Conservation (phyloP, 2,797 vertebrate species). For the Gymnocypris eckloni region DNA sequence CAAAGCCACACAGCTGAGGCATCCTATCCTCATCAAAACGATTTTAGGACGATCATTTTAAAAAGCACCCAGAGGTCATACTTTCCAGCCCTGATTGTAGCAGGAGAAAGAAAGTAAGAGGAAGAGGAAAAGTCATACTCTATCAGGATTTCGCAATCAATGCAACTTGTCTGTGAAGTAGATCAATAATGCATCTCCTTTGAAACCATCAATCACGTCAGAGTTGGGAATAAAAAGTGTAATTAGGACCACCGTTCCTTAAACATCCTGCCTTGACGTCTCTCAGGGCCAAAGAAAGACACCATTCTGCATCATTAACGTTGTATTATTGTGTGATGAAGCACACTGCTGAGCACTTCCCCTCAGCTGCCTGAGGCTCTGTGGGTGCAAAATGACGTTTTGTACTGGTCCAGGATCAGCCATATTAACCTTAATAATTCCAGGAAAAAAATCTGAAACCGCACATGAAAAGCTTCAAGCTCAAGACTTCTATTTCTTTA, state of each 20-base stretch:
- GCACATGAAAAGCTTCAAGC: constrained; percentile 9
- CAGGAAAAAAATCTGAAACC: background rate
- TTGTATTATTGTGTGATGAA: constrained; percentile 84
- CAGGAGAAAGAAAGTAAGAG: constrained; percentile 49
- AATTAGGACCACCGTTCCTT: constrained; percentile 82
- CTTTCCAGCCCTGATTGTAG: constrained; percentile 77
- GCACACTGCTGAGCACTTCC: constrained; percentile 77
- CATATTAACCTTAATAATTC: background rate
- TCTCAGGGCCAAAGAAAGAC: constrained; percentile 81
- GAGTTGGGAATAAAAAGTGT: constrained; percentile 81
- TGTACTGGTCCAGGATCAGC: constrained; percentile 41
- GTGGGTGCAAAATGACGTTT: constrained; percentile 33
- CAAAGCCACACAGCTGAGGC: constrained; percentile 77
- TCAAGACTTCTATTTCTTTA: constrained; percentile 2
- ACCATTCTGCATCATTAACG: constrained; percentile 85
- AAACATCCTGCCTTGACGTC: constrained; percentile 84
- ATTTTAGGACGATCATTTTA: constrained; percentile 74
- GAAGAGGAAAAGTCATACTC: constrained; percentile 71
- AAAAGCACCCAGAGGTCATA: constrained; percentile 79
- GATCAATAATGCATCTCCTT: constrained; percentile 83
- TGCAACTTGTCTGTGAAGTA: constrained; percentile 85
- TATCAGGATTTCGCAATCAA: constrained; percentile 82
- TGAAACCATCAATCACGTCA: constrained; percentile 83
- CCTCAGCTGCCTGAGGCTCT: constrained; percentile 67
- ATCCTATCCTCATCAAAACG: constrained; percentile 72